Conservation (phyloP, 2,797 vertebrate genomes). For the Lagorchestes hirsutus region DNA sequence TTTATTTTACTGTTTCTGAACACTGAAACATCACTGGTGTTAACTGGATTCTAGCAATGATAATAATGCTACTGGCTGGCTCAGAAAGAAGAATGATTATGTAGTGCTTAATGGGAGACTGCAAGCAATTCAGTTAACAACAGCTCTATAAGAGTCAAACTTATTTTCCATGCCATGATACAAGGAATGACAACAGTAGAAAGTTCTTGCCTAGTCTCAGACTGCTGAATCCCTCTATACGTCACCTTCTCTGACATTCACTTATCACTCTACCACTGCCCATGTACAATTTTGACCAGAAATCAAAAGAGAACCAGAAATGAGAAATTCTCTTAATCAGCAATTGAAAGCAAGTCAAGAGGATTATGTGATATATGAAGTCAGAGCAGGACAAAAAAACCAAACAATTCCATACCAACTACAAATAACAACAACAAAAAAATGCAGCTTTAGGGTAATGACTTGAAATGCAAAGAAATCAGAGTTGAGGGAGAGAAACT, state of each 20-base stretch:
- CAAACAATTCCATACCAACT: not conserved
- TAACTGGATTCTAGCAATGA: slow-evolving; percentile 27
- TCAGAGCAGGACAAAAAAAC: not conserved
- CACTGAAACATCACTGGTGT: not conserved
- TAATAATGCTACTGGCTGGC: slow-evolving; percentile 36
- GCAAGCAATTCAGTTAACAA: not conserved
- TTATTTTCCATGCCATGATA: not conserved
- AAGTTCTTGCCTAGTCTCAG: not conserved
- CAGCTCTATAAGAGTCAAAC: not conserved
- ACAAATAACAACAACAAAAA: not conserved
- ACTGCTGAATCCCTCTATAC: not conserved
- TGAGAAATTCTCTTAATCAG: not conserved
- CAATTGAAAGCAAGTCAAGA: not conserved
- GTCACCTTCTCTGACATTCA: not conserved
- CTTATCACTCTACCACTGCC: not conserved
- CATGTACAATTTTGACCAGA: not conserved
- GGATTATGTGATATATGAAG: not conserved
- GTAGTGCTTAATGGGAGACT: not conserved
- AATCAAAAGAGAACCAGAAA: not conserved
- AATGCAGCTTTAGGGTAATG: not conserved
- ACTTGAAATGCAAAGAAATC: not conserved
- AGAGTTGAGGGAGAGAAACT: not conserved
- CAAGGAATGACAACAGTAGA: not conserved
- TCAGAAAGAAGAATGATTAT: slow-evolving; percentile 3
- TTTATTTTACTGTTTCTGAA: slow-evolving; percentile 55